Evolutionary conservation across 2,888 invertebrate genomes (phyloP).

Genomic region (Zootermopsis nevadensis): DNA sequence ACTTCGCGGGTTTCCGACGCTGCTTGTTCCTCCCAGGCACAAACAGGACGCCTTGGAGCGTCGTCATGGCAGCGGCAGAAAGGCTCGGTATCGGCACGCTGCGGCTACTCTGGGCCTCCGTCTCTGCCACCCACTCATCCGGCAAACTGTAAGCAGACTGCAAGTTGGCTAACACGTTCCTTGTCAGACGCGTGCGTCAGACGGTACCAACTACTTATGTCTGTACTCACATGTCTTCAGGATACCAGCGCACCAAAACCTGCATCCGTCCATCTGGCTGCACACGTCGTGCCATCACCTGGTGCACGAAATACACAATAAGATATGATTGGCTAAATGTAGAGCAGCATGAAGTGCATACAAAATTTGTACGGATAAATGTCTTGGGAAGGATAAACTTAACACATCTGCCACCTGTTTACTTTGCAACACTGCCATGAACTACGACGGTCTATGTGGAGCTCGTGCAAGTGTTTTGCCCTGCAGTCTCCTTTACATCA

Average conservation of each 20-base stretch:
- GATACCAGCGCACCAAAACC: constrained; percentile 85
- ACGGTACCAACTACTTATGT: neutral
- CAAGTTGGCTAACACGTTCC: too few relatives aligned
- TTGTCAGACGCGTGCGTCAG: too few relatives aligned
- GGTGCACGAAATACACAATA: neutral
- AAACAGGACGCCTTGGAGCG: constrained; percentile 41
- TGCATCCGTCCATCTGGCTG: constrained; percentile 74
- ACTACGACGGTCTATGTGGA: too few relatives aligned
- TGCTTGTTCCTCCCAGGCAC: constrained; percentile 56
- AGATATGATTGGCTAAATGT: too few relatives aligned
- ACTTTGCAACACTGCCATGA: too few relatives aligned
- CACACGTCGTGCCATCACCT: constrained; percentile 74
- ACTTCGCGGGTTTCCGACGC: constrained; percentile 60
- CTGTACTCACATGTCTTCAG: constrained; percentile 83
- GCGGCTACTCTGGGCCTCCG: constrained; percentile 62
- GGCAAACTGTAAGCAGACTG: constrained; percentile 74
- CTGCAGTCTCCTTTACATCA: too few relatives aligned
- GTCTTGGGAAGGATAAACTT: too few relatives aligned
- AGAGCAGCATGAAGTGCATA: too few relatives aligned
- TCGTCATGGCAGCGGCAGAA: constrained; percentile 39
- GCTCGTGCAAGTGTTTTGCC: too few relatives aligned
- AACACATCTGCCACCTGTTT: too few relatives aligned
- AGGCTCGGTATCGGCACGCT: constrained; percentile 59
- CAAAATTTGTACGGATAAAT: too few relatives aligned
- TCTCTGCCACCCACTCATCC: constrained; percentile 87